Percentiles rank a stretch among this genome's conserved stretches.
These are phyloP conservation scores for Diorhabda sublineata DNA, from an alignment of 1,140 invertebrate species.

Conservation along the genomic window DNA sequence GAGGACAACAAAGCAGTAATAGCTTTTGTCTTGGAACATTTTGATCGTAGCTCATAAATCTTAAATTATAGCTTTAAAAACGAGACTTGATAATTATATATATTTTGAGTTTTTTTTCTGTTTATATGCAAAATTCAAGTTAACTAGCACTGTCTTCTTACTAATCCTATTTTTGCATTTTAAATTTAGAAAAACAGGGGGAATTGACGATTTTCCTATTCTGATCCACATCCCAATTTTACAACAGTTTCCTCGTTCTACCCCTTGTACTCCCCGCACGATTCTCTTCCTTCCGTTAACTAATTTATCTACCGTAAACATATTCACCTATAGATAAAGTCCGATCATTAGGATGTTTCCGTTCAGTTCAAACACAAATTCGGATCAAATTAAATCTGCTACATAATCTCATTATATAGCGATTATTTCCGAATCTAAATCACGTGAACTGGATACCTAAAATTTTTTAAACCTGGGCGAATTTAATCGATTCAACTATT, in stretches of 20 bases:
- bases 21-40: too few species aligned
- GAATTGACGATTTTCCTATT: not conserved
- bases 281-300: constrained; percentile 33
- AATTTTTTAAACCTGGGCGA: too few species aligned
- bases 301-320: constrained; percentile 32
- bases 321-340: constrained; percentile 19
- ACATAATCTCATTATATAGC: constrained; percentile 1
- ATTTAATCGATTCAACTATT: too few species aligned
- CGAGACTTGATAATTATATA: too few species aligned
- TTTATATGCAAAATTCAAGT: too few species aligned
- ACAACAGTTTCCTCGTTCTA: not conserved
- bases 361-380: not conserved
- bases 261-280: constrained; percentile 11
- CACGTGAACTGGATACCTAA: too few species aligned
- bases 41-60: too few species aligned
- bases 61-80: too few species aligned
- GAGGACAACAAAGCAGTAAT: too few species aligned
- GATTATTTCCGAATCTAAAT: not conserved
- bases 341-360: constrained; percentile 22
- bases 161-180: too few species aligned
- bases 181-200: not conserved
- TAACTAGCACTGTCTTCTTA: too few species aligned
- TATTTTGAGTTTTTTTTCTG: too few species aligned
- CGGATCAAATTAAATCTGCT: constrained; percentile 4
- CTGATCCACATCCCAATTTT: not conserved